A percentile compares a stretch with the other conserved stretches of the same genome.
Conservation (phyloP, 2,797 vertebrate genomes). For the Hyperoplus immaculatus region DNA sequence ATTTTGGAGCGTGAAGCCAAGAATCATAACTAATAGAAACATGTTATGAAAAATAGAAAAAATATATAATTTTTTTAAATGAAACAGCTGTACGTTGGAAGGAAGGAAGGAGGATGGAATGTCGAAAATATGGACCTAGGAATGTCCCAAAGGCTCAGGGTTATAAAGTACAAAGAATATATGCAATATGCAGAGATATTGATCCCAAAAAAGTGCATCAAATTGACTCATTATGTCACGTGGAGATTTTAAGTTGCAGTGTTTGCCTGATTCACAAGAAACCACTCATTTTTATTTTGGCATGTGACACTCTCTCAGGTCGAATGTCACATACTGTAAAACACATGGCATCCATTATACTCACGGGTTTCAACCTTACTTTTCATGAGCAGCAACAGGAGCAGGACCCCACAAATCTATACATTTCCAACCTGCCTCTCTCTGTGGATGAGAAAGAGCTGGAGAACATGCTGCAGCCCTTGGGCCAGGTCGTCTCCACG, state of each 20-base stretch:
- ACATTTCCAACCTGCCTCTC: conserved; percentile 98
- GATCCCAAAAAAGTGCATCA: not conserved
- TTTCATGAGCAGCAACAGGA: conserved; percentile 94
- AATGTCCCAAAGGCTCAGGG: too few species aligned
- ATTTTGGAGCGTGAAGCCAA: too few species aligned
- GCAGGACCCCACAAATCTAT: conserved; percentile 98
- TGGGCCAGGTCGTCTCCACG: conserved; percentile 97
- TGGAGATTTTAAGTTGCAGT: too few species aligned
- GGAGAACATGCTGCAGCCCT: conserved; percentile 97
- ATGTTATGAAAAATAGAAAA: too few species aligned
- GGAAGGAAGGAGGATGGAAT: too few species aligned
- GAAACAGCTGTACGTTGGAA: not conserved
- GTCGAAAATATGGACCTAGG: too few species aligned
- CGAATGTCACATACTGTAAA: not conserved
- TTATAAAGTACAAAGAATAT: too few species aligned
- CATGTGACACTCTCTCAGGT: not conserved
- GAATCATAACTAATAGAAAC: too few species aligned
- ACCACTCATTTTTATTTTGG: not conserved
- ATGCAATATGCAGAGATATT: too few species aligned
- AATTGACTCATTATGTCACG: too few species aligned
- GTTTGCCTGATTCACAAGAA: not conserved
- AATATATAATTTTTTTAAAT: too few species aligned
- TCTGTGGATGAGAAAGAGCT: conserved; percentile 99
- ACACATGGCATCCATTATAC: not conserved
- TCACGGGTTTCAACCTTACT: conserved; percentile 28